Percentiles rank a stretch among this genome's conserved stretches.
Conservation (phyloP, 2,113 vertebrate genomes). For the Cacatua alba region DNA sequence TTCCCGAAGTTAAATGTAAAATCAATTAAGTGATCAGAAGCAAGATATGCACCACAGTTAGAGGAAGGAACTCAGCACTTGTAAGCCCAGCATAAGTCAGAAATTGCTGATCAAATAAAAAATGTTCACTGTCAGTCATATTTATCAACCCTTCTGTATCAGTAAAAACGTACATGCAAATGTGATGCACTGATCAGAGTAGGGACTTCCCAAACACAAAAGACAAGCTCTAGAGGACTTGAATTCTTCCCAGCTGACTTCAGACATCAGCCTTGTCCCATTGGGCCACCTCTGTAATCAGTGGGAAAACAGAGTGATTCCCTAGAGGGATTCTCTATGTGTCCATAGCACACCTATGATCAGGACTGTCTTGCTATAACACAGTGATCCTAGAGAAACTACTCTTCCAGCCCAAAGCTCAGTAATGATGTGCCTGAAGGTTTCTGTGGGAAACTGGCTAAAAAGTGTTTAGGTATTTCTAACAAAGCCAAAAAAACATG, state of each 20-base stretch:
- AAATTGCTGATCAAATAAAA: neutral
- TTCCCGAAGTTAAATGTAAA: neutral
- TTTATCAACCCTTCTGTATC: neutral
- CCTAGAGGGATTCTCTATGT: neutral
- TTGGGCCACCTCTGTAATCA: neutral
- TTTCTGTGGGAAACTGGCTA: neutral
- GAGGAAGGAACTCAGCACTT: neutral
- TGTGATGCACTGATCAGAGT: neutral
- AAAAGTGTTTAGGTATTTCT: neutral
- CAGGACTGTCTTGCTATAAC: neutral
- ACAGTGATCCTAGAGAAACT: neutral
- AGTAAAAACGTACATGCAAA: neutral
- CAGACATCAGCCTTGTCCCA: accelerated
- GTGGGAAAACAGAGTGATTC: neutral
- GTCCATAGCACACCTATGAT: neutral
- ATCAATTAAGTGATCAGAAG: neutral
- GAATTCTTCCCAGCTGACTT: neutral
- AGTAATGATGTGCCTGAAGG: neutral
- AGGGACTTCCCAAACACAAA: neutral
- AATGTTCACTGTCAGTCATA: neutral
- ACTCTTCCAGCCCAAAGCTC: neutral
- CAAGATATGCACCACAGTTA: neutral
- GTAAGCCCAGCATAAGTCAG: neutral
- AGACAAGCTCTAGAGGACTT: neutral
- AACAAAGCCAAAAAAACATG: neutral